Base-by-base conservation (phyloP, 2,113 vertebrate species). In the Megatriorchis doriae region DNA sequence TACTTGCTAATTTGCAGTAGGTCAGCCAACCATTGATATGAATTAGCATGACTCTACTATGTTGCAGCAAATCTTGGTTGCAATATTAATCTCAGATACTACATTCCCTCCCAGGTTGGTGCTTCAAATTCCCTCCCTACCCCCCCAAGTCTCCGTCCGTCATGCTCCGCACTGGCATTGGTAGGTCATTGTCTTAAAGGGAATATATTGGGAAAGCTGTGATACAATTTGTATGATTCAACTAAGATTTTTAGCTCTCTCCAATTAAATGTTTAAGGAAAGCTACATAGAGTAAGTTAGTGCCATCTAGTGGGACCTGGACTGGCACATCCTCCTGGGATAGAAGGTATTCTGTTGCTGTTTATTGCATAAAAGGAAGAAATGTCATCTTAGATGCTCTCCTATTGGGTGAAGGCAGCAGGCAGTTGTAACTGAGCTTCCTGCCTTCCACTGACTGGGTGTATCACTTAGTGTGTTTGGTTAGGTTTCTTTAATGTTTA, bases 221-320 rank as follows among this genome's bases (percentile, higher is more conserved):
- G 87, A 53, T 85, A 88, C 92, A 40, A 80, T 97, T 97, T 93
- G 74, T 91, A 22, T 96, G 89, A 86, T 93, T 92, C 85, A 86
- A 73, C 86, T 86, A 47, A 82, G 80, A 16, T 92, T 93, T 96
- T 72, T 83, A 94, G 81, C 66, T 94, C 73, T 40, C 47, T 93
- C 70, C 70, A 88, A 19, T 82, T 50, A 86, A 96, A 92, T 92
- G 94, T 92, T 66, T n/a, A 66, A 88, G 65, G 68, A 70, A 73
- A 81, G 90, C 90, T 87, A 34, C 7, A 6, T 71, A 53, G 75
- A 78, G 79, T 75, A 74, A 94, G 85, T 95, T 92, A 96, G 97
- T 97, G 98, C 98, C 98, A 98, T 96, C 97, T 98, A 98, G 98
- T 97, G 98, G 98, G 96, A 82, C 74, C 20, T 38, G 65, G 81